phyloP scores from a whole-genome alignment of 1,140 invertebrate species.

The Drosophila pruinosa region DNA sequence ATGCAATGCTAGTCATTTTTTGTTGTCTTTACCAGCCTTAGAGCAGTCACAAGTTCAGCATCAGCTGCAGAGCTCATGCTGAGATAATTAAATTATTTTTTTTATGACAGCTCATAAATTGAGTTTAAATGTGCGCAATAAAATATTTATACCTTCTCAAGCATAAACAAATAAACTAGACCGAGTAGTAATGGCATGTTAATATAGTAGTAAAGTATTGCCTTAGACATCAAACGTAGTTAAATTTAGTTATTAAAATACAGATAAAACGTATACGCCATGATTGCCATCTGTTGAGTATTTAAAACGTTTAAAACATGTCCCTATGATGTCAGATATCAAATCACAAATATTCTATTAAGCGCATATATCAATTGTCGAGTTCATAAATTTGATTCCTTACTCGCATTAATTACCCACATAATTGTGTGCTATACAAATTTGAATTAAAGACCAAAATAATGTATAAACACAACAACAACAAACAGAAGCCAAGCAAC shows the following conservation, averaged over 20 bases:
- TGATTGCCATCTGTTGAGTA: background rate
- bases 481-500: constrained; percentile 34
- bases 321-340: background rate
- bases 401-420: background rate
- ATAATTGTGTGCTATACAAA: background rate
- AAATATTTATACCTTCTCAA: background rate
- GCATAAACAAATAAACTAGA: background rate
- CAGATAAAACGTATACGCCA: background rate
- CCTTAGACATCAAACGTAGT: too few relatives aligned
- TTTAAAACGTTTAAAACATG: too few relatives aligned
- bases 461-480: constrained; percentile 2
- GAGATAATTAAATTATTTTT: constrained; percentile 21
- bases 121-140: constrained; percentile 1
- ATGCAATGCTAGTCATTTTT: background rate
- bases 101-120: constrained; percentile 2
- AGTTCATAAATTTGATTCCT: background rate
- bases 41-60: background rate
- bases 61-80: background rate
- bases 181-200: background rate
- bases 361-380: constrained; percentile 34
- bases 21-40: background rate
- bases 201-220: background rate
- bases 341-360: background rate
- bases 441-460: constrained; percentile 10
- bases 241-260: background rate